Evolutionary conservation across 2,797 vertebrate species (phyloP), one percentile per base, ranked within the genome.

Genomic region (Pogonophryne albipinna): DNA sequence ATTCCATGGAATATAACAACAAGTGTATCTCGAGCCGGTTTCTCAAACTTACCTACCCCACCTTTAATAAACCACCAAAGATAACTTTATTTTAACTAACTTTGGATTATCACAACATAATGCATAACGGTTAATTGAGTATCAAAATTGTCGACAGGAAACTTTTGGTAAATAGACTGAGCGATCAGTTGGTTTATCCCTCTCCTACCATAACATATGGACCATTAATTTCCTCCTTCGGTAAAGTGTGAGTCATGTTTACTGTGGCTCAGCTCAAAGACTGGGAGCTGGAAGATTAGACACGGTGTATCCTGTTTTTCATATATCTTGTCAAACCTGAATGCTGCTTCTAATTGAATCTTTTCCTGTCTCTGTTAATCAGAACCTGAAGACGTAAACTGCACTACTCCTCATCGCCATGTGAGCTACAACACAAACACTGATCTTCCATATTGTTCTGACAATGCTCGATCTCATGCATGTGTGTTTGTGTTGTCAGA

Each of bases 311-410:
- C 27, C 38, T 42, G 64, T 13, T 4, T 0, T 53, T 38, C 44
- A 4, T 10, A 46, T 9, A 9, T 46, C n/a, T 56, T 44, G 2
- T 62, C 42, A 19, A 19, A 31, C 34, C 13, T 57, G 5, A 53
- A 41, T 23, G 5, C 19, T 67, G 27, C 8, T 7, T 71, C 41
- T 23, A 12, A 6, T 19, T 15, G 38, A 10, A 7, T 57, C 10
- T 70, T 4, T 3, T 17, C 45, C 14, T 50, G 52, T 85, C 53
- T 85, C 46, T 67, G 74, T 68, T n/a, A 2, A 72, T 84, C 79
- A 99, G 98, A 96, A 83, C 98, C 98, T 0, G 97, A 99, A 87
- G 97, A 99, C 0, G 97, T 99, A 0, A 96, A 97, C 90, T 99
- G 98, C 81, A 84, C 17, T 10, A 89, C 94, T 0, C 97, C 95